phyloP scores from a whole-genome alignment of 2,888 invertebrate species.

The Phlogophora meticulosa region DNA sequence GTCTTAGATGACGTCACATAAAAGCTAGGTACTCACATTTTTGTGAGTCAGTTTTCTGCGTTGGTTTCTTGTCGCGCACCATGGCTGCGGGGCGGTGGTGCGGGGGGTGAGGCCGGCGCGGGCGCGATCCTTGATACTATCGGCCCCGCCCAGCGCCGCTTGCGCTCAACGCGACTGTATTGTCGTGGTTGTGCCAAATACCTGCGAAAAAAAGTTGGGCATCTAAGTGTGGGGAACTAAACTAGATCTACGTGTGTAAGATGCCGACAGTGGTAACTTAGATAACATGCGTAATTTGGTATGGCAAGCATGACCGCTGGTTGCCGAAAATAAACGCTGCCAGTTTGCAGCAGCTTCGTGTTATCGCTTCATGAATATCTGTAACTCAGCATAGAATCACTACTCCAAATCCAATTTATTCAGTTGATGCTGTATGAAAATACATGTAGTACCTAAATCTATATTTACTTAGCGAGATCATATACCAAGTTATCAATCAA shows the following conservation, averaged over 20 bases:
- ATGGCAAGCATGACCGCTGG: constrained; percentile 10
- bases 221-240: constrained; percentile 29
- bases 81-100: constrained; percentile 79
- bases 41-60: constrained; percentile 88
- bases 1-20: constrained; percentile 1
- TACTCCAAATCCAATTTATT: neutral
- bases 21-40: constrained; percentile 82
- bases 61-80: constrained; percentile 89
- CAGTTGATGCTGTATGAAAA: neutral
- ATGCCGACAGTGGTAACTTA: constrained; percentile 5
- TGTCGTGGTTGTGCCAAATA: constrained; percentile 88
- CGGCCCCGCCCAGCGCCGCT: constrained; percentile 83
- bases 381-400: neutral
- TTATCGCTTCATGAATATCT: neutral
- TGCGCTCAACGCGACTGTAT: constrained; percentile 83
- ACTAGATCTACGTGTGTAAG: constrained; percentile 40
- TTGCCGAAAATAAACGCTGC: neutral
- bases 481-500: constrained; percentile 8
- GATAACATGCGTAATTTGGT: constrained; percentile 18
- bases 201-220: constrained; percentile 71
- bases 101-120: constrained; percentile 76
- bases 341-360: constrained; percentile 6
- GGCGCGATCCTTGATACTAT: constrained; percentile 87
- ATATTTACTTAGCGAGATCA: neutral
- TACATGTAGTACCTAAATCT: neutral